Evolutionary conservation across 2,888 invertebrate species (phyloP).

Genomic region (Biston stratarius): DNA sequence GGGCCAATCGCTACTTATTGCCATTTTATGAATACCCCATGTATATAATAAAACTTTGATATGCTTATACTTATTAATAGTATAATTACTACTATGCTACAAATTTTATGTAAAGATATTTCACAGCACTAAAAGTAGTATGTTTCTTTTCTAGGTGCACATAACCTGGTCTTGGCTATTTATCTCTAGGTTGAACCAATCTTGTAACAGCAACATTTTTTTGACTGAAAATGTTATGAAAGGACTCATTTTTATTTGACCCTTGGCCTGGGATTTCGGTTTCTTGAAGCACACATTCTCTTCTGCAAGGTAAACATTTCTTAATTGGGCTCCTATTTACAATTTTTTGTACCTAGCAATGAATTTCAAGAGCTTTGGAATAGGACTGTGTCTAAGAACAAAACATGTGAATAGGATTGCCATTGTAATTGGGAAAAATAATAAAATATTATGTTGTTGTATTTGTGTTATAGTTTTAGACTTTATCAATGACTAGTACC

Average conservation of each 20-base stretch:
- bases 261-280: not conserved
- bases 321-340: not conserved
- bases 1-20: not conserved
- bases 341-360: not conserved
- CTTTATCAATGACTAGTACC: too few species aligned
- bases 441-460: too few species aligned
- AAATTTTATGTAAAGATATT: not conserved
- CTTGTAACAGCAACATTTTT: not conserved
- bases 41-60: not conserved
- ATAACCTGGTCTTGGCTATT: not conserved
- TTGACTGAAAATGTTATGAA: constrained; percentile 22
- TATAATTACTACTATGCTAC: not conserved
- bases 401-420: too few species aligned
- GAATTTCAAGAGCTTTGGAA: not conserved
- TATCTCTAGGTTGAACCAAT: not conserved
- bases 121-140: not conserved
- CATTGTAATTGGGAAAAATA: too few species aligned
- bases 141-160: not conserved
- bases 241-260: not conserved
- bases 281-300: not conserved
- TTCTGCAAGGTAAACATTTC: constrained; percentile 7
- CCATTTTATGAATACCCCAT: not conserved
- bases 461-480: too few species aligned
- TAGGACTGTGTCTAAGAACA: not conserved
- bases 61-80: not conserved